Base-by-base conservation (phyloP, 2,888 invertebrate species). In the Chromoteleia sp. region DNA sequence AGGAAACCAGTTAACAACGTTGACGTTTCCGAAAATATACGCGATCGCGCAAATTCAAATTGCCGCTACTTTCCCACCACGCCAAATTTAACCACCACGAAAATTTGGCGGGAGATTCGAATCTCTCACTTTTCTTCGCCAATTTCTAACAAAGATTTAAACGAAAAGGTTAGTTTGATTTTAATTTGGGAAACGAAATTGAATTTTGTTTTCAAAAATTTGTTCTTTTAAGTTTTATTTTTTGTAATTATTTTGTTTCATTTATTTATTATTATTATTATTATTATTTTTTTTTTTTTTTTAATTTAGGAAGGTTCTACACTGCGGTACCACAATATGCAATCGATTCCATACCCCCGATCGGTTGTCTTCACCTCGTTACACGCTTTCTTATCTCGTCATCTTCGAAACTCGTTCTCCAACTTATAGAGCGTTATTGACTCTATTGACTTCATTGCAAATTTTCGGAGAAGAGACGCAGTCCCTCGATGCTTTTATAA, bases 351-450 rank as follows among this genome's bases (percentile, higher is more conserved):
- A 33, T 63, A 71, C 54, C 25, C 52, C 21, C 59, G 74, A 74
- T 73, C 68, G 59, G 36, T 43, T 74, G 79, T 75, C 81, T 81
- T 76, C 73, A 48, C 76, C 76, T 81, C 67, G 71, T 81, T 81
- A 76, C 67, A 77, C 54, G 67, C 68, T 61, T 73, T 67, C 81
- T 81, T 81, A 81, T 81, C 81, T 73, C 73, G 68, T 67, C 81
- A 81, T 81, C 81, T 73, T 81, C 39, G 17, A 81, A 81, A 81
- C 81, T 81, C 56, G 81, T 79, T 73, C 73, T 79, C 59, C 74
- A 67, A 54, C 65, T 67, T 68, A 33, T 12, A 58, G 15, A 54
- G 39, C 59, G 63, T 14, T 74, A 75, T 75, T 65, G 56, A 74
- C 45, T 65, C 65, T 65, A 71, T 71, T 59, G 54, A 30, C 30